Evolutionary conservation across 2,888 invertebrate genomes (phyloP).

Genomic region (Ornithoptera priamus): DNA sequence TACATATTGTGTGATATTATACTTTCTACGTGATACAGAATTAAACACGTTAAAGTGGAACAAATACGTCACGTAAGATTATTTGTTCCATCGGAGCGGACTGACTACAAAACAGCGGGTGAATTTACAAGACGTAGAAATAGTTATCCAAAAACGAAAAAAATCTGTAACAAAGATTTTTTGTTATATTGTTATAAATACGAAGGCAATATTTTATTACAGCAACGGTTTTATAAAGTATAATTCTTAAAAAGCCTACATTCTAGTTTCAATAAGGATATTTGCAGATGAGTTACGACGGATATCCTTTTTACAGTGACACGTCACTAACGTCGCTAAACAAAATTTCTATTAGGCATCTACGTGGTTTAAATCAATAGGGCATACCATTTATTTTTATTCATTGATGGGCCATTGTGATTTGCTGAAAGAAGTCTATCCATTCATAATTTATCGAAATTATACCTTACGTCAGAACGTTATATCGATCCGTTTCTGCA

Average conservation of each 20-base stretch:
- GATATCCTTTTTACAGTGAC: too few relatives aligned
- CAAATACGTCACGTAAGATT: neutral
- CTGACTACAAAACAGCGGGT: neutral
- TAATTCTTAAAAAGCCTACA: neutral
- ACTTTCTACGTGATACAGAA: slow-evolving; percentile 5
- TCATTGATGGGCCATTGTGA: too few relatives aligned
- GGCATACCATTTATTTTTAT: too few relatives aligned
- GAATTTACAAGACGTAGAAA: neutral
- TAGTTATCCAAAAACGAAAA: neutral
- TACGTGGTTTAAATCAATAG: neutral
- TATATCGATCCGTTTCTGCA: neutral
- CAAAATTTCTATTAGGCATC: neutral
- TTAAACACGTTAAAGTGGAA: neutral
- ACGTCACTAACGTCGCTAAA: too few relatives aligned
- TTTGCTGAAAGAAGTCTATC: neutral
- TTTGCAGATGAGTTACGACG: too few relatives aligned
- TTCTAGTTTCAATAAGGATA: neutral
- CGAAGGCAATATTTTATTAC: too few relatives aligned
- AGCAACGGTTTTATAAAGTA: neutral
- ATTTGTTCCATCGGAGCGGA: neutral
- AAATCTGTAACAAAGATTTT: too few relatives aligned
- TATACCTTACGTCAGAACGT: neutral
- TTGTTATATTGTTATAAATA: too few relatives aligned
- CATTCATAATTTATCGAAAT: neutral
- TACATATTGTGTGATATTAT: slow-evolving; percentile 9